These are phyloP conservation scores for Limenitis camilla DNA, from an alignment of 2,888 invertebrate genomes.

Conservation along the genomic window DNA sequence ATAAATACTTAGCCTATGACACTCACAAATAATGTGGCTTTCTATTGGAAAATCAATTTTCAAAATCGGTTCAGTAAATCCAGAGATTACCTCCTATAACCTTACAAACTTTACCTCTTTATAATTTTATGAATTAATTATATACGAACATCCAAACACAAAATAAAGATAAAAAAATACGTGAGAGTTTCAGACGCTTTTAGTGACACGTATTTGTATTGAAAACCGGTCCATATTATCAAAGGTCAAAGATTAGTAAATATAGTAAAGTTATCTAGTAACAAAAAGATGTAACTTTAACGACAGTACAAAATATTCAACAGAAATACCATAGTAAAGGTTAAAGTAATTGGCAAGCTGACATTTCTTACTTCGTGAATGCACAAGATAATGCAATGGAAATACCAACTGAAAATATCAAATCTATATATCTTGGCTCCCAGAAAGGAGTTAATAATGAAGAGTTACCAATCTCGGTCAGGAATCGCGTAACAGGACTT, in stretches of 20 bases:
- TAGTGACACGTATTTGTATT: too few species aligned
- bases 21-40: too few species aligned
- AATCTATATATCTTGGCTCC: slow-evolving; percentile 12
- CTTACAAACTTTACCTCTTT: too few species aligned
- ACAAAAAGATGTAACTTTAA: background rate
- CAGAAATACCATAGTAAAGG: slow-evolving; percentile 9
- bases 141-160: background rate
- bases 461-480: slow-evolving; percentile 6
- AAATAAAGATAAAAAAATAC: too few species aligned
- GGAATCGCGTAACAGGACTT: background rate
- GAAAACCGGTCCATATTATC: too few species aligned
- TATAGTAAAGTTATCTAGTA: too few species aligned
- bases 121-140: background rate
- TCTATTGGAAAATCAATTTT: too few species aligned
- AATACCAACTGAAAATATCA: slow-evolving; percentile 24
- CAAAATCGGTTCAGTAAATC: too few species aligned
- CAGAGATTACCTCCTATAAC: too few species aligned
- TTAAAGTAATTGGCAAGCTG: slow-evolving; percentile 24
- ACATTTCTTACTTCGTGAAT: slow-evolving; percentile 23
- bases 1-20: too few species aligned
- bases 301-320: slow-evolving; percentile 2
- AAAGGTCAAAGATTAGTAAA: background rate
- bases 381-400: slow-evolving; percentile 10
- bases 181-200: too few species aligned
- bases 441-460: slow-evolving; percentile 13